phyloP scores from a whole-genome alignment of 1,140 invertebrate species.

The Aphelinus atriplicis region DNA sequence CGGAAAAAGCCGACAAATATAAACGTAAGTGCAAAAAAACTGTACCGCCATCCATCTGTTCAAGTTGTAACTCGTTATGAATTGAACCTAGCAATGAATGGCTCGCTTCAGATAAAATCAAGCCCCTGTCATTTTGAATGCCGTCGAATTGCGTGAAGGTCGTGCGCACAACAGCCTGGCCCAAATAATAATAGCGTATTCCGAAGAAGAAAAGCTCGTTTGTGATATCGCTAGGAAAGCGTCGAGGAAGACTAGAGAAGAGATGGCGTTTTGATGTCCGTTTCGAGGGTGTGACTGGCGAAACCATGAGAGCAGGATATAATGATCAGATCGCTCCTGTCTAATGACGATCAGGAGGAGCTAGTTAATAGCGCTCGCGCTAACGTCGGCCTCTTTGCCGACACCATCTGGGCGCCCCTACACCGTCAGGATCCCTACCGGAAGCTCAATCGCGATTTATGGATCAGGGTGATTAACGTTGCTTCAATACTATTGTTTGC shows the following conservation, averaged over 20 bases:
- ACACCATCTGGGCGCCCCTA: constrained; percentile 56
- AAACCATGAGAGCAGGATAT: constrained; percentile 41
- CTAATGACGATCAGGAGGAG: constrained; percentile 48
- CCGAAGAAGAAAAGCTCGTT: too few relatives aligned
- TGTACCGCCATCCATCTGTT: too few relatives aligned
- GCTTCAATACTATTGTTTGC: too few relatives aligned
- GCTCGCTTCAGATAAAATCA: constrained; percentile 22
- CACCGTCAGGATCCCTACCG: constrained; percentile 50
- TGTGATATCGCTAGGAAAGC: too few relatives aligned
- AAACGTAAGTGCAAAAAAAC: too few relatives aligned
- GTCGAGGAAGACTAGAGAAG: background rate
- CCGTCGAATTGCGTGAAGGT: too few relatives aligned
- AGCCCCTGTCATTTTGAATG: constrained; percentile 31
- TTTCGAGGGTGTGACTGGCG: constrained; percentile 5
- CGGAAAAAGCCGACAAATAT: too few relatives aligned
- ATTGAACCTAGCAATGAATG: constrained; percentile 36
- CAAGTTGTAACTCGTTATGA: background rate
- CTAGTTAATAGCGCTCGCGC: constrained; percentile 57
- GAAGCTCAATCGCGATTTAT: constrained; percentile 57
- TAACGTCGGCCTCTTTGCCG: constrained; percentile 58
- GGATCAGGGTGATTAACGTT: constrained; percentile 53
- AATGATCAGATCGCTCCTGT: constrained; percentile 58
- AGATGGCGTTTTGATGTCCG: background rate
- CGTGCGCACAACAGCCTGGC: background rate
- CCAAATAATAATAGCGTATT: background rate